Percentiles rank a stretch among this genome's conserved stretches.
These are phyloP conservation scores for Chesias legatella DNA, from an alignment of 2,888 invertebrate genomes.

Conservation along the genomic window DNA sequence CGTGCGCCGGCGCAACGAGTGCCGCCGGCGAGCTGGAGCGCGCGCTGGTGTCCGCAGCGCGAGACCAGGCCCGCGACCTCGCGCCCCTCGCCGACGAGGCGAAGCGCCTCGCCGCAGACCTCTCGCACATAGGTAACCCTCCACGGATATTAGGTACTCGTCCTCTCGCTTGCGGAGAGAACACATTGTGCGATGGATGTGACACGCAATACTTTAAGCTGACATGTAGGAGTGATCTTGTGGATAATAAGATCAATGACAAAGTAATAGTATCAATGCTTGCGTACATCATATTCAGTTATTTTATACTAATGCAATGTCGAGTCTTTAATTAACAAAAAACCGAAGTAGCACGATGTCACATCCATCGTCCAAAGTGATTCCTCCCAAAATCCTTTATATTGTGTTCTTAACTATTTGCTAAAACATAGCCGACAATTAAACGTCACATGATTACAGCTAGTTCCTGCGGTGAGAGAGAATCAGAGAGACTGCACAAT, in stretches of 20 bases:
- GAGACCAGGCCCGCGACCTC: slow-evolving; percentile 70
- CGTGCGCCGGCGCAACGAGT: slow-evolving; percentile 85
- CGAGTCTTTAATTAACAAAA: no score
- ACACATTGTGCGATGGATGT: slow-evolving; percentile 35
- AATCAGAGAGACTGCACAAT: slow-evolving; percentile 93
- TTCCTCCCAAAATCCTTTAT: slow-evolving; percentile 16
- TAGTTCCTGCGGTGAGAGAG: slow-evolving; percentile 82
- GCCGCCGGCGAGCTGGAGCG: slow-evolving; percentile 92
- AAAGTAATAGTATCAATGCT: slow-evolving; percentile 3
- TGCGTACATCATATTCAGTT: not conserved
- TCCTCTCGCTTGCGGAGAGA: slow-evolving; percentile 38
- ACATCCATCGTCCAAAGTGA: slow-evolving; percentile 21
- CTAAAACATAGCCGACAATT: slow-evolving; percentile 8
- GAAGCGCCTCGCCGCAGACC: slow-evolving; percentile 68
- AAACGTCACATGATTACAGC: slow-evolving; percentile 42
- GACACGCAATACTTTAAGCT: not conserved
- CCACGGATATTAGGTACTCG: slow-evolving; percentile 63
- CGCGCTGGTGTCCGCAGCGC: slow-evolving; percentile 84
- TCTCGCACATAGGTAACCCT: slow-evolving; percentile 74
- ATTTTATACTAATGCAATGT: no score
- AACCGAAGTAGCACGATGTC: no score
- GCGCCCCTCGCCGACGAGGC: slow-evolving; percentile 71
- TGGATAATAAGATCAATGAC: no score
- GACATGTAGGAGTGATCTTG: not conserved
- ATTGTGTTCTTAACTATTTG: slow-evolving; percentile 1